Conservation (phyloP, 2,113 vertebrate genomes). For the Hylia prasina region DNA sequence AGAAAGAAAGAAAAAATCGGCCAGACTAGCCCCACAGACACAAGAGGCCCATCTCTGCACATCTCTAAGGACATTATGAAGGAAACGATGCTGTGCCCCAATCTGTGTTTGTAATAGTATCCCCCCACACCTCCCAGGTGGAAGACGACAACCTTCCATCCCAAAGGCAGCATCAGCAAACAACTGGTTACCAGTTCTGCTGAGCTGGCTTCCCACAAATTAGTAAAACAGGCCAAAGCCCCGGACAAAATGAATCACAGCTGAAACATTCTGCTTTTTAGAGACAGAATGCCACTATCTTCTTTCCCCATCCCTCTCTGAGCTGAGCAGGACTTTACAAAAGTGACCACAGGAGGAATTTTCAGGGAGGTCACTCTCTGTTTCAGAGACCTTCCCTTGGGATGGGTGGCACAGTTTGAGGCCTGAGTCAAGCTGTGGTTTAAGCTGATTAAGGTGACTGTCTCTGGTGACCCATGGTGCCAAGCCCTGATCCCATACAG, state of each 20-base stretch:
- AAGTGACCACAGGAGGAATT: constrained; percentile 32
- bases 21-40: neutral
- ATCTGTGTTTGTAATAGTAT: neutral
- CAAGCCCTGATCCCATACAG: neutral
- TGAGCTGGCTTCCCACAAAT: neutral
- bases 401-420: neutral
- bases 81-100: neutral
- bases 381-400: constrained; percentile 12
- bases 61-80: neutral
- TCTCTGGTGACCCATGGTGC: neutral
- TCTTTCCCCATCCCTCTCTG: rapidly evolving
- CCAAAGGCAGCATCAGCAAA: neutral
- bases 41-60: neutral
- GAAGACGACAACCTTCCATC: neutral
- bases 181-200: neutral
- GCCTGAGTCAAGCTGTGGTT: neutral
- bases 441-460: neutral
- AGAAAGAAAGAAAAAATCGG: neutral
- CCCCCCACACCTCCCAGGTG: neutral
- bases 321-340: neutral
- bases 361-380: neutral
- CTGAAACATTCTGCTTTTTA: neutral
- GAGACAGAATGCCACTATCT: neutral
- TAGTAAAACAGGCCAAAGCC: neutral
- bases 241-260: neutral